These are phyloP conservation scores for Euura saliciscinereae DNA, from an alignment of 1,140 invertebrate species.

Conservation along the genomic window DNA sequence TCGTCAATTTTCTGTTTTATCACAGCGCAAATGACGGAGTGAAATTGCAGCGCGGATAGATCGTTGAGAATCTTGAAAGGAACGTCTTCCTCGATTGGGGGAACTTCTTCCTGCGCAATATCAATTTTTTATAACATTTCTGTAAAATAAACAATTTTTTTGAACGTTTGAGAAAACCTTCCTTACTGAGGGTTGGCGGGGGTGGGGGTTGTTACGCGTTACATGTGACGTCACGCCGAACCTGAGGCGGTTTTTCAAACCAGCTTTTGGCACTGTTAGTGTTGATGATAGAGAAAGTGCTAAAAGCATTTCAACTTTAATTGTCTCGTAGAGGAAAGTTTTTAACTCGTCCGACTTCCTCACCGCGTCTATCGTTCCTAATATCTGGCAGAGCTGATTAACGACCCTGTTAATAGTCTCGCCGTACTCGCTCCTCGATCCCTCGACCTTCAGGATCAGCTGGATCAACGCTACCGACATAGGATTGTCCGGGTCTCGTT, in stretches of 20 bases:
- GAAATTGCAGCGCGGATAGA: slow-evolving; percentile 41
- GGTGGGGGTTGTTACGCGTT: too few relatives aligned
- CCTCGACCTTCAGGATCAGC: slow-evolving; percentile 48
- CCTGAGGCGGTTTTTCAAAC: too few relatives aligned
- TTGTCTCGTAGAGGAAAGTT: too few relatives aligned
- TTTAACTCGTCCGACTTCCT: slow-evolving; percentile 17
- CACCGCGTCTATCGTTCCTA: slow-evolving; percentile 53
- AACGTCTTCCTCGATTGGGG: slow-evolving; percentile 21
- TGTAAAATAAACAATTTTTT: too few relatives aligned
- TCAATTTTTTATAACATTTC: too few relatives aligned
- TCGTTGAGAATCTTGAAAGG: slow-evolving; percentile 52
- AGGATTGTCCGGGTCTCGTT: slow-evolving; percentile 36
- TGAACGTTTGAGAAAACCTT: too few relatives aligned
- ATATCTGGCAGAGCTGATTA: slow-evolving; percentile 45
- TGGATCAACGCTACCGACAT: slow-evolving; percentile 41
- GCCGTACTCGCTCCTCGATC: slow-evolving; percentile 38
- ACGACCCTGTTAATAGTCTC: slow-evolving; percentile 52
- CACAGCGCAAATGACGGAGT: slow-evolving; percentile 45
- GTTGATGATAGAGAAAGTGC: too few relatives aligned
- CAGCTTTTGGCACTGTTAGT: too few relatives aligned
- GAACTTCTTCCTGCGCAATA: slow-evolving; percentile 35
- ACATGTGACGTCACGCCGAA: too few relatives aligned
- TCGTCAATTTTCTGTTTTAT: slow-evolving; percentile 57
- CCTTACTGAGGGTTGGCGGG: too few relatives aligned
- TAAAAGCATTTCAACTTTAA: too few relatives aligned